phyloP scores from a whole-genome alignment of 2,888 invertebrate species.

The Unio pictorum region DNA sequence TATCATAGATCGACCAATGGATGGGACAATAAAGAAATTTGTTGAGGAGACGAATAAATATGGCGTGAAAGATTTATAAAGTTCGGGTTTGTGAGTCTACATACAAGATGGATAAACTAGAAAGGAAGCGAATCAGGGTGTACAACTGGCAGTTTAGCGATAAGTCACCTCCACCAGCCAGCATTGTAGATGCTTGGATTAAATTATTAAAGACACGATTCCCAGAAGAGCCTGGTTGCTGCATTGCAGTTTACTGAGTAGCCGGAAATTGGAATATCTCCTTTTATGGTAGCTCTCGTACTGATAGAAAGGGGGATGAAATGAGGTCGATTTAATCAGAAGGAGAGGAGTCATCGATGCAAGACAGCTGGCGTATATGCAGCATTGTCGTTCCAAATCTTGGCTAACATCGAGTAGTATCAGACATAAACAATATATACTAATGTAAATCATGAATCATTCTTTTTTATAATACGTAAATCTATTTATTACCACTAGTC shows the following conservation, averaged over 20 bases:
- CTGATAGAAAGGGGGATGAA: constrained; percentile 98
- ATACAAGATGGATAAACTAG: constrained; percentile 92
- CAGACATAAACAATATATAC: constrained; percentile 47
- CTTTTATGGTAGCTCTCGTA: constrained; percentile 97
- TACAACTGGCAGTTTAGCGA: constrained; percentile 96
- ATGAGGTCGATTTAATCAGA: constrained; percentile 97
- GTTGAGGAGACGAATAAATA: constrained; percentile 97
- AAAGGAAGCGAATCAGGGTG: constrained; percentile 90
- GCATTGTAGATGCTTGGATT: constrained; percentile 95
- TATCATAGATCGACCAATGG: constrained; percentile 98
- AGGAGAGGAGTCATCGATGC: constrained; percentile 98
- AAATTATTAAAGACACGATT: constrained; percentile 88
- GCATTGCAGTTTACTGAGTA: constrained; percentile 98
- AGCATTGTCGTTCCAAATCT: constrained; percentile 98
- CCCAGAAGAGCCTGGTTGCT: constrained; percentile 75
- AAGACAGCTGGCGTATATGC: constrained; percentile 96
- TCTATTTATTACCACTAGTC: no score
- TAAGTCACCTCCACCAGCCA: constrained; percentile 79
- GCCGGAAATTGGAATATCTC: constrained; percentile 95
- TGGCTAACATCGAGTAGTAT: constrained; percentile 80
- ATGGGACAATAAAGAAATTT: constrained; percentile 92
- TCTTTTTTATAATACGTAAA: no score
- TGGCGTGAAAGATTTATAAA: constrained; percentile 88
- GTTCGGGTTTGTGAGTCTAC: constrained; percentile 99
- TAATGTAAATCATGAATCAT: constrained; percentile 28